These are phyloP conservation scores for Parasteatoda tepidariorum DNA, from an alignment of 1,140 invertebrate genomes.

Conservation along the genomic window DNA sequence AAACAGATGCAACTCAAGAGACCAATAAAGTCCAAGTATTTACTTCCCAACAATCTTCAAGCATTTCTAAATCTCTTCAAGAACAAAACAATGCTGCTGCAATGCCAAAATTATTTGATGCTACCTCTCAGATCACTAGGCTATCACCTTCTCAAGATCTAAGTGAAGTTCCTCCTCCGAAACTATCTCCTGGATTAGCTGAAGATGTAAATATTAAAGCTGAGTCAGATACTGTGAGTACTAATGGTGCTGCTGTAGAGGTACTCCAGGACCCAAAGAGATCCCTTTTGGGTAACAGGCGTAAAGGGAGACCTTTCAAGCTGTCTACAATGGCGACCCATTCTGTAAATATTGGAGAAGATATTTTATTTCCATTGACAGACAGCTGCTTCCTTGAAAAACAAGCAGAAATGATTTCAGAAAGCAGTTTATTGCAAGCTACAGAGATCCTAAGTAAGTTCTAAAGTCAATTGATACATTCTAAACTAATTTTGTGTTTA, in stretches of 20 bases:
- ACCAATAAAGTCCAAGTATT: not conserved
- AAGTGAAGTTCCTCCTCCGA: conserved; percentile 32
- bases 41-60: not conserved
- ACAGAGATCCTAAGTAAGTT: conserved; percentile 45
- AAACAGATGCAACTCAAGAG: not conserved
- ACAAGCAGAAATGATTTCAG: conserved; percentile 29
- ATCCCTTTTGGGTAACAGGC: conserved; percentile 61
- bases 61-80: not conserved
- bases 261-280: conserved; percentile 62
- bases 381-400: conserved; percentile 43
- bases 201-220: not conserved
- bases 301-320: conserved; percentile 61
- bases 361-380: conserved; percentile 22
- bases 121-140: conserved; percentile 46
- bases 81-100: conserved; percentile 19
- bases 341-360: conserved; percentile 32
- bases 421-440: conserved; percentile 43
- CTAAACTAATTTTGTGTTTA: too few species aligned
- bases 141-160: conserved; percentile 42
- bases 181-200: conserved; percentile 31
- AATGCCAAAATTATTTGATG: conserved; percentile 52
- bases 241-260: conserved; percentile 45
- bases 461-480: too few species aligned
- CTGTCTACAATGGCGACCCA: conserved; percentile 33
- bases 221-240: conserved; percentile 3